Evolutionary conservation across 2,888 invertebrate species (phyloP).

Genomic region (Synanthedon formicaeformis): DNA sequence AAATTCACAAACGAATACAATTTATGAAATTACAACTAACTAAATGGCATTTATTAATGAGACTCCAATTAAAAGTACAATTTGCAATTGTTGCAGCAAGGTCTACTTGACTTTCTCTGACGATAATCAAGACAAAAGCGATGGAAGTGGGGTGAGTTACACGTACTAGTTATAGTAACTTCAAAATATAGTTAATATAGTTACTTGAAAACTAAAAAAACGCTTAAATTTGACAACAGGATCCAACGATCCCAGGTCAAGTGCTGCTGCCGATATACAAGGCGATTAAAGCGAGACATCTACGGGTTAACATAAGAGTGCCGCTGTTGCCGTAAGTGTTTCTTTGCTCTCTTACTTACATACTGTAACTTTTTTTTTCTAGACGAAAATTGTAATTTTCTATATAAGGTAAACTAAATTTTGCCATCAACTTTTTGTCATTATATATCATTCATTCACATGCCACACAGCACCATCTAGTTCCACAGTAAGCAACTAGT

Average conservation of each 20-base stretch:
- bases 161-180: slow-evolving; percentile 36
- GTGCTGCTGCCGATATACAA: slow-evolving; percentile 79
- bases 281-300: slow-evolving; percentile 76
- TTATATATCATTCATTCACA: too few species aligned
- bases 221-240: slow-evolving; percentile 16
- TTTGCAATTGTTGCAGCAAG: slow-evolving; percentile 54
- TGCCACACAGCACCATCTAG: too few species aligned
- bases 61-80: too few species aligned
- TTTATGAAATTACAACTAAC: too few species aligned
- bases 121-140: slow-evolving; percentile 16
- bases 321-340: slow-evolving; percentile 69
- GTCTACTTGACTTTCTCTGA: slow-evolving; percentile 76
- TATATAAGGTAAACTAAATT: too few species aligned
- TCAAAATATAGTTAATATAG: background rate
- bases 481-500: too few species aligned
- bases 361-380: too few species aligned
- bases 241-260: slow-evolving; percentile 67
- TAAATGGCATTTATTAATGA: too few species aligned
- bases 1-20: too few species aligned
- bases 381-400: too few species aligned
- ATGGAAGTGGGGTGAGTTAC: slow-evolving; percentile 20
- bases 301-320: slow-evolving; percentile 64
- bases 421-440: too few species aligned
- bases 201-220: too few species aligned
- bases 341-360: background rate